A percentile compares a stretch with the other conserved stretches of the same genome.
Conservation (phyloP, 2,888 invertebrate genomes). For the Synanthedon tipuliformis region DNA sequence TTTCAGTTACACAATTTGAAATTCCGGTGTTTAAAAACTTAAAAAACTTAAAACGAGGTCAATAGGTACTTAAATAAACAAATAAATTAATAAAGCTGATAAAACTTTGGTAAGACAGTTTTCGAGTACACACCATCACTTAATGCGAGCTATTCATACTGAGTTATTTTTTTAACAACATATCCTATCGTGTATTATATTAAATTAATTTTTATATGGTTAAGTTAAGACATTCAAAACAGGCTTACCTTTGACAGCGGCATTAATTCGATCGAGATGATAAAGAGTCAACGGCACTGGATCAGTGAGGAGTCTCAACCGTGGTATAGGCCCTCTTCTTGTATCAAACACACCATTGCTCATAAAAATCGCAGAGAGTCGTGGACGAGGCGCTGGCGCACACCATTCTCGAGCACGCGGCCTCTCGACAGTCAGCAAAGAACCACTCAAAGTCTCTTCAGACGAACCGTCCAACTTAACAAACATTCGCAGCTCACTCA, state of each 20-base stretch:
- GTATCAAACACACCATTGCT: slow-evolving; percentile 41
- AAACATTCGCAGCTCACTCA: slow-evolving; percentile 42
- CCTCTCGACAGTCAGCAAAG: slow-evolving; percentile 46
- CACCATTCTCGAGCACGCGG: slow-evolving; percentile 45
- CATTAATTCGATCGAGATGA: slow-evolving; percentile 64
- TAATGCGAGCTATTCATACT: too few relatives aligned
- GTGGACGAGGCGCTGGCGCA: slow-evolving; percentile 52
- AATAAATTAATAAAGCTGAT: too few relatives aligned
- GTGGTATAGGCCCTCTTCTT: slow-evolving; percentile 35
- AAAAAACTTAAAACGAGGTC: too few relatives aligned
- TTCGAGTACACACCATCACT: too few relatives aligned
- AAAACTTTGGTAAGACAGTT: too few relatives aligned
- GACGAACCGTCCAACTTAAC: slow-evolving; percentile 42
- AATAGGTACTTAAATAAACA: too few relatives aligned
- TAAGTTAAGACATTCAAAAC: not conserved
- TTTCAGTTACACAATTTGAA: too few relatives aligned
- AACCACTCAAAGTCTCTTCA: slow-evolving; percentile 48
- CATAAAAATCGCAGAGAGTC: slow-evolving; percentile 60
- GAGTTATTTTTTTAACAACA: too few relatives aligned
- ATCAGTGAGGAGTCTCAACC: slow-evolving; percentile 49
- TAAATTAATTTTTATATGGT: too few relatives aligned
- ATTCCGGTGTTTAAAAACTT: too few relatives aligned
- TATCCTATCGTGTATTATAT: too few relatives aligned
- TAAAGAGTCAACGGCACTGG: slow-evolving; percentile 66
- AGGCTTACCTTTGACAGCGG: slow-evolving; percentile 64